phyloP scores from a whole-genome alignment of 2,113 vertebrate species.

The Hystrix cristata region DNA sequence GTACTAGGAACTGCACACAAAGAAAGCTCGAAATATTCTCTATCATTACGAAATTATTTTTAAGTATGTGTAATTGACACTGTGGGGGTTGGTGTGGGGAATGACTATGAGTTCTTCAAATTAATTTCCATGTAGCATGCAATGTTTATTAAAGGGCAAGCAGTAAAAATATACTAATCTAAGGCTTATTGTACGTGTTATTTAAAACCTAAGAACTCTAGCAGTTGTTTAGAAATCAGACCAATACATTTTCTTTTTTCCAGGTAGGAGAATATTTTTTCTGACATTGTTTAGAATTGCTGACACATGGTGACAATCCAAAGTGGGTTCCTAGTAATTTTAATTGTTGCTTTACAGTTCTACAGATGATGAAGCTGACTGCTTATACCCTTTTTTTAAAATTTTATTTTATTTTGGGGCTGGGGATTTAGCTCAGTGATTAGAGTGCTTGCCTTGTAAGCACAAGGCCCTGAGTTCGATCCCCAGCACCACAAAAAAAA shows the following conservation, averaged over 20 bases:
- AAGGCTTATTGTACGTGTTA: not conserved
- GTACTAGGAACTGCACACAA: not conserved
- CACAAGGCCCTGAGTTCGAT: too few relatives aligned
- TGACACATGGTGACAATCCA: not conserved
- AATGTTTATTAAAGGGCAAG: slow-evolving; percentile 41
- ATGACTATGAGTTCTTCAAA: not conserved
- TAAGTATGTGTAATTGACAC: not conserved
- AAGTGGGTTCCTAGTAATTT: slow-evolving; percentile 36
- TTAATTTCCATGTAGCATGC: slow-evolving; percentile 37
- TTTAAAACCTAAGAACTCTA: slow-evolving; percentile 24
- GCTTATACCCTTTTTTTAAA: too few relatives aligned
- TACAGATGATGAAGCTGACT: not conserved
- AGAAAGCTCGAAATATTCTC: not conserved
- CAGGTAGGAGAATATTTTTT: not conserved
- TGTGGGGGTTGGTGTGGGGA: not conserved
- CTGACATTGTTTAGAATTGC: not conserved
- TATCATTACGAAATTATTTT: slow-evolving; percentile 32
- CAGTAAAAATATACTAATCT: slow-evolving; percentile 3
- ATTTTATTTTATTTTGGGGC: too few relatives aligned
- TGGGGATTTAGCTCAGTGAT: too few relatives aligned
- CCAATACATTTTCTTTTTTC: not conserved
- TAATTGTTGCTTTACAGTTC: slow-evolving; percentile 13
- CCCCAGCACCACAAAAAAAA: too few relatives aligned
- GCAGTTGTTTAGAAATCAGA: slow-evolving; percentile 32
- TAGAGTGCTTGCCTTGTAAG: too few relatives aligned